Base-by-base conservation (phyloP, 1,140 invertebrate genomes). In the Hyles vespertilio region DNA sequence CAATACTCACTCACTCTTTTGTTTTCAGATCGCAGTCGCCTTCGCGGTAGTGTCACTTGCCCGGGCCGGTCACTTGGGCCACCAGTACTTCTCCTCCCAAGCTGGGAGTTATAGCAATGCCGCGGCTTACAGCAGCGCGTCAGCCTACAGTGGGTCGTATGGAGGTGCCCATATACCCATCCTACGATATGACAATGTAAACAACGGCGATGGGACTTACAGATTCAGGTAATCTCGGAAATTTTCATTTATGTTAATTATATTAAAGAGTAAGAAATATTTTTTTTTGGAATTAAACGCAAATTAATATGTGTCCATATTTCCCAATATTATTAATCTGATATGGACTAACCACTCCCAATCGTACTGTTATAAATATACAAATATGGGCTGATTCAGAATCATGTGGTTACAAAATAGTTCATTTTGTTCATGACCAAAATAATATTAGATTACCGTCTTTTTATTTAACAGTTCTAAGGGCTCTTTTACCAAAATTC, bases 161-260 rank as follows among this genome's bases (percentile, higher is more conserved):
- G 67, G 70, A n/a, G 71, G 73, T 6, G 74, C 74, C 11, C 67
- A 78, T 8, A 78, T 86, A n/a, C 89, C 89, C 4, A 91, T 91
- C 51, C 56, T 84, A 10, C 67, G 79, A 52, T 89, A 89, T 61
- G 81, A 89, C 7, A 90, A 88, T 56, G 82, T 90, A 34, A 89
- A 90, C 57, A 86, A 89, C 55, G 86, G 81, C 9, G 89, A 90
- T 61, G 90, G 91, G 11, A 85, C 75, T 22, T 91, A 91, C 72
- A 73, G 75, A 74, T 90, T 69, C 65, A 79, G 64, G 80, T 81
- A 69, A 63, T 60, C 11, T 5, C 10, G 10, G 6, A 47, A 8
- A 47, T 6, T n/a, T 5, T 48, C 12, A 48, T 22, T 22, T 22
- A 22, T 22, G 22, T 22, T 22, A 22, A 22, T 22, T 22, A 22